phyloP scores from a whole-genome alignment of 2,797 vertebrate species.

The Bovichtus diacanthus region DNA sequence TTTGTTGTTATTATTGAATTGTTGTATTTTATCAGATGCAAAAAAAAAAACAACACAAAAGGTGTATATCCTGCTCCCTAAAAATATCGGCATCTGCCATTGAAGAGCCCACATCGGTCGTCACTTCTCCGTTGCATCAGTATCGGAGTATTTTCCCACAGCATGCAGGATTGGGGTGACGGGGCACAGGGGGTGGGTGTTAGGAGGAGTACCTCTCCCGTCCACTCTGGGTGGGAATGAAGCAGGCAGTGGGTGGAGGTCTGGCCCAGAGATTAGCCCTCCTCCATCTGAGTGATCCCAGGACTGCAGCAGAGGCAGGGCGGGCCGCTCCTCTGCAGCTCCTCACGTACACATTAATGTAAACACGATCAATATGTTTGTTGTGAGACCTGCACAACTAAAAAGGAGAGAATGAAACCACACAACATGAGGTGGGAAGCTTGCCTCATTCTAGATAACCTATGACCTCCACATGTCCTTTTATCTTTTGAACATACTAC shows the following conservation, averaged over 20 bases:
- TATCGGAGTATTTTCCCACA: conserved; percentile 64
- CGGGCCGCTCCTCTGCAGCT: conserved; percentile 74
- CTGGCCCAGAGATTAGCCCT: conserved; percentile 73
- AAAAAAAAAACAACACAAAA: too few species aligned
- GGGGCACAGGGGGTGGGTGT: conserved; percentile 40
- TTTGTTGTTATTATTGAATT: too few species aligned
- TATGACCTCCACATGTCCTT: conserved; percentile 7
- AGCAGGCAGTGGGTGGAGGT: conserved; percentile 70
- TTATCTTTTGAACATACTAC: neutral
- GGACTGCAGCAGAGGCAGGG: conserved; percentile 72
- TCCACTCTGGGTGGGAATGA: conserved; percentile 70
- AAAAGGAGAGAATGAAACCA: conserved; percentile 59
- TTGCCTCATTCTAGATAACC: conserved; percentile 32
- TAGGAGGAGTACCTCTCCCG: conserved; percentile 71
- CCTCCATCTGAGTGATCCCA: conserved; percentile 65
- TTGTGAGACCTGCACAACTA: conserved; percentile 74
- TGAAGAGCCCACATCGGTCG: too few species aligned
- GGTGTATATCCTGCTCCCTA: too few species aligned
- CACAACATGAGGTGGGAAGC: conserved; percentile 49
- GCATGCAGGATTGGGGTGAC: conserved; percentile 24
- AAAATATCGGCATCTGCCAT: too few species aligned
- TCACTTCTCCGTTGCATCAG: neutral
- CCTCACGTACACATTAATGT: conserved; percentile 80
- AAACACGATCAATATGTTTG: conserved; percentile 84
- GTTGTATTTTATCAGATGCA: too few species aligned